Conservation (phyloP, 2,888 invertebrate genomes). For the Lasius fuliginosus region DNA sequence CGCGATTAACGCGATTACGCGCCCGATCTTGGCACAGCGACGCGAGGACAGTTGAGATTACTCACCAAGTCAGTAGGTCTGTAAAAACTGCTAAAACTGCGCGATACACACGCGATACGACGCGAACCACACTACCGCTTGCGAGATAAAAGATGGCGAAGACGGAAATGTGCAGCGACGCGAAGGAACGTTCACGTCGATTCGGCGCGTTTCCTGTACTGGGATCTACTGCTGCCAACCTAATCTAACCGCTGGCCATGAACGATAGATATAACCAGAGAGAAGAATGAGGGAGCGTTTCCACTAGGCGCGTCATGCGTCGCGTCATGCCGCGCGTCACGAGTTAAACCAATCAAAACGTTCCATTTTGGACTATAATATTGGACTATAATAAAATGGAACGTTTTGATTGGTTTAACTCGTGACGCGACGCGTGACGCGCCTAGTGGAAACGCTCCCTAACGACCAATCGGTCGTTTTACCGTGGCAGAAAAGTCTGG, state of each 20-base stretch:
- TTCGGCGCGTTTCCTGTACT: slow-evolving; percentile 72
- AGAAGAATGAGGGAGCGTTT: no score
- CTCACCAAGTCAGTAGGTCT: slow-evolving; percentile 81
- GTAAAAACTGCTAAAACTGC: slow-evolving; percentile 80
- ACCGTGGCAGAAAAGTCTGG: no score
- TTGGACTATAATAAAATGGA: no score
- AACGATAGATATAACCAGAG: not conserved
- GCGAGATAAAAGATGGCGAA: slow-evolving; percentile 80
- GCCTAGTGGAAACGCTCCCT: no score
- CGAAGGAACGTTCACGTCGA: slow-evolving; percentile 26
- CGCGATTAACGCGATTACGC: not conserved
- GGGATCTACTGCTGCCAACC: slow-evolving; percentile 65
- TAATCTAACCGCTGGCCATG: not conserved
- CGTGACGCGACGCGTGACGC: no score
- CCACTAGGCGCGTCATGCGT: no score
- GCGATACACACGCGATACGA: slow-evolving; percentile 75
- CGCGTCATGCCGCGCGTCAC: no score
- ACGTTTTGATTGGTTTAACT: no score
- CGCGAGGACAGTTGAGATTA: slow-evolving; percentile 51
- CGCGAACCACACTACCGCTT: slow-evolving; percentile 79
- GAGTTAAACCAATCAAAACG: no score
- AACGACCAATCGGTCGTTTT: no score
- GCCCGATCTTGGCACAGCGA: not conserved
- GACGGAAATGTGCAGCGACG: slow-evolving; percentile 71
- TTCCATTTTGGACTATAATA: no score